phyloP scores from a whole-genome alignment of 1,140 invertebrate species.

The Zaprionus inermis region DNA sequence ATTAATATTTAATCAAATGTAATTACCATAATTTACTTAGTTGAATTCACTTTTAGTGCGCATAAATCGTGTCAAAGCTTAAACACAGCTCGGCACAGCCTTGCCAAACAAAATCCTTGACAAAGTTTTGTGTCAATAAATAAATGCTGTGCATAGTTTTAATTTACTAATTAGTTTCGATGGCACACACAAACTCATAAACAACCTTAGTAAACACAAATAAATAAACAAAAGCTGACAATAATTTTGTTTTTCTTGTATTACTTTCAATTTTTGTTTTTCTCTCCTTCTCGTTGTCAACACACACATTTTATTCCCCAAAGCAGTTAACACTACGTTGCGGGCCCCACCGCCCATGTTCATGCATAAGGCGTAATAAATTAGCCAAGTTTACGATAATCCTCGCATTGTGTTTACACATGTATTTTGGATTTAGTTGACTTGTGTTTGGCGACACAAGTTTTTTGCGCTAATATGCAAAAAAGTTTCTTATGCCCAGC shows the following conservation, averaged over 20 bases:
- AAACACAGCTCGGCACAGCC: background rate
- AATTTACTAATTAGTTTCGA: constrained; percentile 50
- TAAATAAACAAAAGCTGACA: constrained; percentile 7
- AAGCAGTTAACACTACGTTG: constrained; percentile 18
- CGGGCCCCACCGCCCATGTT: background rate
- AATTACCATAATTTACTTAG: constrained; percentile 5
- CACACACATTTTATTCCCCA: constrained; percentile 43
- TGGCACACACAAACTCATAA: constrained; percentile 6
- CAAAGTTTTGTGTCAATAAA: constrained; percentile 16
- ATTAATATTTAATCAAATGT: background rate
- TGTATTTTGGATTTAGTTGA: constrained; percentile 50
- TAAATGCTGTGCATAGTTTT: constrained; percentile 31
- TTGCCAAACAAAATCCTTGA: background rate
- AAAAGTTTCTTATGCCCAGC: background rate
- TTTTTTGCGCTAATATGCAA: constrained; percentile 5
- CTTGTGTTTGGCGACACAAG: constrained; percentile 20
- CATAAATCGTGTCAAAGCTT: background rate
- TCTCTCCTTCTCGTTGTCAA: constrained; percentile 17
- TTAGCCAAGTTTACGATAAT: constrained; percentile 52
- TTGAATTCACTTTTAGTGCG: constrained; percentile 6
- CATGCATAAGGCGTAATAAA: constrained; percentile 46
- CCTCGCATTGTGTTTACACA: constrained; percentile 47
- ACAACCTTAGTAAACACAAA: constrained; percentile 15
- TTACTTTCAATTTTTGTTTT: constrained; percentile 12
- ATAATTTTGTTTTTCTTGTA: constrained; percentile 26